Evolutionary conservation across 35 echinoderm and acorn worm genomes (phyloP), one percentile per base, ranked within the genome.

Genomic region (Strongylocentrotus purpuratus): DNA sequence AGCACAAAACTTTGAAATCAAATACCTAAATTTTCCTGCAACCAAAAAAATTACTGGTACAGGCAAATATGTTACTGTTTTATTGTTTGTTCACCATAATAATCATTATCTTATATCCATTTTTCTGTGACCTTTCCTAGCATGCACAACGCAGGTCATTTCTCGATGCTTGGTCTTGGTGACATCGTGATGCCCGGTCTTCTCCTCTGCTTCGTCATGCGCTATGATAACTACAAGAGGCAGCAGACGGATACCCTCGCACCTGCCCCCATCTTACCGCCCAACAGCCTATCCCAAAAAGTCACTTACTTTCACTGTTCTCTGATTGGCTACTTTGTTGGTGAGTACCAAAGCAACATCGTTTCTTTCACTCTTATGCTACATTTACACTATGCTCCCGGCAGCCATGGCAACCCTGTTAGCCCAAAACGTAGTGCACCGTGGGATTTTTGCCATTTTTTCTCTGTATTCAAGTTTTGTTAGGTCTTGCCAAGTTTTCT

Each of bases 291-390:
- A 5, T 95, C 98, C 14, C 97, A 99, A 61, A 99, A 96, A 92
- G 92, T 99, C 47, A 99, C 98, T 47, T 99, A 99, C 95, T 99
- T 99, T 96, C 98, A 99, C 55, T 99, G 98, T 95, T 99, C 98
- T 35, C 98, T 99, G 31, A 95, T 99, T 95, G 98, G 98, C 48
- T 99, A 99, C 96, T 99, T 99, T 96, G 78, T 99, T 61, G 98
- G 98, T 99, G 95, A 97, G 98, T 97, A 13, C 25, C 8, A 78
- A n/a, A 78, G 5, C 50, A n/a, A 28, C 4, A 28, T 28, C 7
- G 22, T 7, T 55, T 55, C 18, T 5, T 71, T 78, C 6, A 78
- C 22, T n/a, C 15, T 11, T 41, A 41, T 41, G 35, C 35, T 41
- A 41, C 3, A 3, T 41, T 41, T 41, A 41, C 35, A 41, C 35